Evolutionary conservation across 2,888 invertebrate species (phyloP).

Genomic region (Drosophila conformis): DNA sequence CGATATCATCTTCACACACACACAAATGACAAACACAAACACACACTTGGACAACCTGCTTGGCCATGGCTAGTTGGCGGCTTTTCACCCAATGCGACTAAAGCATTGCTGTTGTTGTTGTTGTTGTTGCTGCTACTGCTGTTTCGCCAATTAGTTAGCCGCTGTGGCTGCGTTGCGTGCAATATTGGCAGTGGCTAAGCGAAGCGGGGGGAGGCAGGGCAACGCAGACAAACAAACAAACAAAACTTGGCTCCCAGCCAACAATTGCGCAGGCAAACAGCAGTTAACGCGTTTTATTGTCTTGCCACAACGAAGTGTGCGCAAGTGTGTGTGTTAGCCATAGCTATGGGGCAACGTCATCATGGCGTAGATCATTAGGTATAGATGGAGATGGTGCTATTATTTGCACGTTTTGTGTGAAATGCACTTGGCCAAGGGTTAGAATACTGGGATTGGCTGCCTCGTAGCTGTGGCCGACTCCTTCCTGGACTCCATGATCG

Average conservation of each 20-base stretch:
- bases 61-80: constrained; percentile 54
- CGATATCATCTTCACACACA: constrained; percentile 67
- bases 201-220: not conserved
- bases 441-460: constrained; percentile 15
- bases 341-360: constrained; percentile 36
- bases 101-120: constrained; percentile 47
- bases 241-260: constrained; percentile 50
- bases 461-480: constrained; percentile 7
- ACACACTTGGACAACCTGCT: constrained; percentile 53
- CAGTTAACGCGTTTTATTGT: constrained; percentile 79
- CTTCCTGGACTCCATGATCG: constrained; percentile 7
- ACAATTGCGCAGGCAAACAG: constrained; percentile 69
- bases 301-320: constrained; percentile 45
- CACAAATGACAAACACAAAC: constrained; percentile 16
- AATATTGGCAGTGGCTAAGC: constrained; percentile 52
- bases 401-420: constrained; percentile 84
- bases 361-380: constrained; percentile 81
- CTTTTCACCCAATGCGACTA: constrained; percentile 59
- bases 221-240: constrained; percentile 27
- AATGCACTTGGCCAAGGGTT: constrained; percentile 65
- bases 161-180: constrained; percentile 70
- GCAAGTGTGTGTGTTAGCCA: constrained; percentile 20
- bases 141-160: constrained; percentile 73
- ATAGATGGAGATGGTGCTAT: constrained; percentile 82
- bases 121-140: constrained; percentile 44